Evolutionary conservation across 2,888 invertebrate genomes (phyloP), one percentile per base, ranked within the genome.

Genomic region (Drosophila aldrichi): DNA sequence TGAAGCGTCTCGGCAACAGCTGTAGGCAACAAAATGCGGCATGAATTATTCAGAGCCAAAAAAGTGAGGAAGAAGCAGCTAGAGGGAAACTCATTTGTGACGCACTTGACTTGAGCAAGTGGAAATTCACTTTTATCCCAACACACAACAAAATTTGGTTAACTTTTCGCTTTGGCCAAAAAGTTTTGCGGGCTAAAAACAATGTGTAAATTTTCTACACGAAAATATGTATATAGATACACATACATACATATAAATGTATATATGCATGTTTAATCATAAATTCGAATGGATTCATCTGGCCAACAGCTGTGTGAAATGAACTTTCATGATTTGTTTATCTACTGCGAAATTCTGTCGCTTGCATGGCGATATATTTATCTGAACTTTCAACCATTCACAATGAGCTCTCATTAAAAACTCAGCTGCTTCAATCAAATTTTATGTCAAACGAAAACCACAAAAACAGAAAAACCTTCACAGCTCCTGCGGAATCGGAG

Each of bases 1-100:
- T 29, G 66, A 20, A 22, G 16, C 32, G 22, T 48, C 9, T 43
- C 6, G 22, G 41, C 25, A 51, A 18, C 18, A 48, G 20, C 65
- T 63, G 59, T 36, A 36, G n/a, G 32, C 77, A 51, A 46, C 40
- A 25, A 46, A 64, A 72, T 68, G 18, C 61, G 22, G 20, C 46
- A 82, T 83, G 82, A 85, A 83, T 83, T 68, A 85, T 85, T 85
- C 71, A 82, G 36, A 38, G 54, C 25, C 41, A 25, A 20, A 32
- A 7, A 29, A 1, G 29, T 6, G 22, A 18, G 22, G 16, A 44
- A 22, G 14, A 22, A 48, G 48, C n/a, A 51, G 55, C 66, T 34
- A 46, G 49, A 58, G 34, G 25, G 1, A 72, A 79, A 72, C 67
- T 77, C 81, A 82, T 83, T 82, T 79, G 74, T 70, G 70, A 81